Conservation (phyloP, 2,888 invertebrate genomes). For the Oscheius onirici region DNA sequence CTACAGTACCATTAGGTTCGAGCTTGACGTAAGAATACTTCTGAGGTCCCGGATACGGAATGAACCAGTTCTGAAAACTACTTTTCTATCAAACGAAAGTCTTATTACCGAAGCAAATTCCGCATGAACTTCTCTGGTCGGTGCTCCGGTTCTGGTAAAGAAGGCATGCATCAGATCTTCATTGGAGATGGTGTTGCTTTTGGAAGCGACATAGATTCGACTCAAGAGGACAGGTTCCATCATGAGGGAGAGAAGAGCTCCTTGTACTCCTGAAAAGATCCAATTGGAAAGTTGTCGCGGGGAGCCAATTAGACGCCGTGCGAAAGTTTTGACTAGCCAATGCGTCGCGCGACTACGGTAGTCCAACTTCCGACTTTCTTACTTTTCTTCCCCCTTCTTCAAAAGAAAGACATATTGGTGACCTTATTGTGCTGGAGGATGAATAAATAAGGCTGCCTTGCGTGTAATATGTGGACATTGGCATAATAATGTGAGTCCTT, state of each 20-base stretch:
- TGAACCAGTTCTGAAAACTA: not conserved
- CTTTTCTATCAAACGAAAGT: too few relatives aligned
- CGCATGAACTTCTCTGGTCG: not conserved
- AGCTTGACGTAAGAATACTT: not conserved
- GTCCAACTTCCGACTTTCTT: conserved; percentile 5
- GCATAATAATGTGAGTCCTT: conserved; percentile 19
- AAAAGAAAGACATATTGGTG: not conserved
- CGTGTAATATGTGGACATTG: conserved; percentile 25
- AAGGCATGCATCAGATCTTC: conserved; percentile 17
- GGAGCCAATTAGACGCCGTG: conserved; percentile 28
- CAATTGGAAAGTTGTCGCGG: not conserved
- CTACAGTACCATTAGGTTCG: not conserved
- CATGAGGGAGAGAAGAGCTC: conserved; percentile 48
- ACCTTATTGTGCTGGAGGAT: not conserved
- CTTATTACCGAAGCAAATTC: conserved; percentile 5
- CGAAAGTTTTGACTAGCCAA: conserved; percentile 26
- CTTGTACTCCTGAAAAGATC: conserved; percentile 42
- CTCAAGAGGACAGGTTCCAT: conserved; percentile 39
- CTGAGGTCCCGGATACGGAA: not conserved
- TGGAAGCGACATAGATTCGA: conserved; percentile 39
- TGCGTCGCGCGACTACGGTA: conserved; percentile 22
- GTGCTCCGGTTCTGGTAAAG: conserved; percentile 2
- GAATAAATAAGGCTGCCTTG: conserved; percentile 21
- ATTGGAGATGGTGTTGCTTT: not conserved
- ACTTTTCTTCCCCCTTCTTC: not conserved